Percentiles rank a stretch among this genome's conserved stretches.
Evolutionary conservation across 2,797 vertebrate genomes (phyloP).

Genomic region (Takifugu ocellatus): DNA sequence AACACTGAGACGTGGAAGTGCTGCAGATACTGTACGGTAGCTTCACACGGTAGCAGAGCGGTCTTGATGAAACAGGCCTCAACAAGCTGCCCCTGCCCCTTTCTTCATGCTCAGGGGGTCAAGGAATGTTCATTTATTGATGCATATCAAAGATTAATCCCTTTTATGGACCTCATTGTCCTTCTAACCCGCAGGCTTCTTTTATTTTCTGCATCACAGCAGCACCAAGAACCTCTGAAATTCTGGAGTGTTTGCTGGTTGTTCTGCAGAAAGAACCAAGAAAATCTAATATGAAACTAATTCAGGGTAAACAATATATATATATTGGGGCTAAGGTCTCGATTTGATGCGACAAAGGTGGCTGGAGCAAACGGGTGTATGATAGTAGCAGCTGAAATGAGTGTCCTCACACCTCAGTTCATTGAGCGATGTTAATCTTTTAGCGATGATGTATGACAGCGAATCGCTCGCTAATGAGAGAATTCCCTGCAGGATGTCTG

Average conservation of each 20-base stretch:
- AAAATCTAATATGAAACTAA: constrained; percentile 28
- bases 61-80: constrained; percentile 9
- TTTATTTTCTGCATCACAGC: constrained; percentile 24
- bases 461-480: neutral
- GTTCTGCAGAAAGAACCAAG: constrained; percentile 9
- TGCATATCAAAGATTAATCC: constrained; percentile 51
- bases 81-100: constrained; percentile 26
- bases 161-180: constrained; percentile 44
- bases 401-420: constrained; percentile 11
- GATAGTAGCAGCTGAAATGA: constrained; percentile 8
- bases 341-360: constrained; percentile 18
- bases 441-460: no score
- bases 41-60: constrained; percentile 7
- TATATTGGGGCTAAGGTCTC: no score
- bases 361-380: constrained; percentile 18
- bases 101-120: constrained; percentile 13
- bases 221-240: constrained; percentile 31
- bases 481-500: constrained; percentile 1
- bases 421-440: constrained; percentile 14
- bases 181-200: constrained; percentile 36
- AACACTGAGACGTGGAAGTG: constrained; percentile 5
- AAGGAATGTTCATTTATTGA: constrained; percentile 50
- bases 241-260: constrained; percentile 25
- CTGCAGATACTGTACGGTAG: constrained; percentile 1
- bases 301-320: constrained; percentile 2